Evolutionary conservation across 2,888 invertebrate species (phyloP), one percentile per base, ranked within the genome.

Genomic region (Drosophila antonietae): DNA sequence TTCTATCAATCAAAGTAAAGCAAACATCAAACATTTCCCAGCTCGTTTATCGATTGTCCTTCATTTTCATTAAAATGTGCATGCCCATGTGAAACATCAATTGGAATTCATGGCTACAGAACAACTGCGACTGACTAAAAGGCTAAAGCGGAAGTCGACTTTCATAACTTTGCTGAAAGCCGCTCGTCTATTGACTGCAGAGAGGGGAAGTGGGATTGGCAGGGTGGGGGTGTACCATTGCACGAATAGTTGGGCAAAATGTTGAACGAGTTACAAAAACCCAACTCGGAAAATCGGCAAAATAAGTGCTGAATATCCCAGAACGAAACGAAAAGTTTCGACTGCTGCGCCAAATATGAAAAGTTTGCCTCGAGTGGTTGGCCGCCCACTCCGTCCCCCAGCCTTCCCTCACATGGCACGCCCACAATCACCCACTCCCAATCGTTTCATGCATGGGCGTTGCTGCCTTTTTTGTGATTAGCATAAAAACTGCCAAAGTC

Each of bases 401-500:
- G 28, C 5, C 28, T 20, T 20, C 2, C 20, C 20, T 20, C 44
- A 44, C 43, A 18, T 41, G 43, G 33, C 56, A 43, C 56, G 56
- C 56, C 56, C 49, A 51, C 49, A 33, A 33, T 10, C 31, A 33
- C 51, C 47, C 43, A 12, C 2, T 18, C 39, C 5, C 56, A 28
- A 41, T 41, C n/a, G 39, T 39, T 41, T 41, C 43, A 43, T 55
- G 55, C 43, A 44, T 33, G 63, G 67, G 64, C 65, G 68, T 71
- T 61, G 71, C 55, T 64, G 78, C 66, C 39, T 68, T 80, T 86
- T 88, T 82, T 79, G 79, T 89, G 86, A 87, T 87, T 87, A 87
- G 86, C 86, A 87, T 89, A 85, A 87, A 87, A 89, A 85, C 76
- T 86, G 82, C 78, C 88, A 82, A 89, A 89, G 89, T 85, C 82